A percentile compares a stretch with the other conserved stretches of the same genome.
These are phyloP conservation scores for Nymphicus hollandicus DNA, from an alignment of 2,113 vertebrate species.

Conservation along the genomic window DNA sequence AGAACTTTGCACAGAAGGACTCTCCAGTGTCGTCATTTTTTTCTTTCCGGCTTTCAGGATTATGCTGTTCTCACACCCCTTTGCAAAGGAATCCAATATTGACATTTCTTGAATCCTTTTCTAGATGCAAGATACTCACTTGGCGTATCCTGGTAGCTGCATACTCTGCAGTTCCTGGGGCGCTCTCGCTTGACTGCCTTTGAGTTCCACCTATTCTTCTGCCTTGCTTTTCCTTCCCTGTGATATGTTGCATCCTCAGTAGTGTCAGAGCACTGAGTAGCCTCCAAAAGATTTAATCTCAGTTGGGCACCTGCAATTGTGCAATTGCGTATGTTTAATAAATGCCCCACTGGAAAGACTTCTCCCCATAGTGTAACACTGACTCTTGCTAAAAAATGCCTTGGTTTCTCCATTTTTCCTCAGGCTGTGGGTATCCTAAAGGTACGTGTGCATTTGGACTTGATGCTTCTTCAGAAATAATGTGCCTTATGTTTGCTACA, in stretches of 20 bases:
- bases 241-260: accelerated
- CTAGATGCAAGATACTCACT: neutral
- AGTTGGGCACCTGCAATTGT: neutral
- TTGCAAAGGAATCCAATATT: neutral
- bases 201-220: neutral
- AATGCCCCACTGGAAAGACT: neutral
- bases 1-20: neutral
- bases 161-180: accelerated
- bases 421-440: neutral
- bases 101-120: neutral
- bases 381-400: neutral
- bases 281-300: neutral
- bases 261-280: neutral
- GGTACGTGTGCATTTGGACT: neutral
- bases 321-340: neutral
- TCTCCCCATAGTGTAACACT: neutral
- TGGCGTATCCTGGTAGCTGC: neutral
- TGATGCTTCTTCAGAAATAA: neutral
- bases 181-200: neutral
- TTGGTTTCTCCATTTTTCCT: neutral
- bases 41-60: neutral
- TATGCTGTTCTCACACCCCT: neutral
- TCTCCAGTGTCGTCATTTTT: neutral
- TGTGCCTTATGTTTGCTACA: neutral
- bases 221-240: neutral